These are phyloP conservation scores for Baccha elongata DNA, from an alignment of 2,888 invertebrate species.

Conservation along the genomic window DNA sequence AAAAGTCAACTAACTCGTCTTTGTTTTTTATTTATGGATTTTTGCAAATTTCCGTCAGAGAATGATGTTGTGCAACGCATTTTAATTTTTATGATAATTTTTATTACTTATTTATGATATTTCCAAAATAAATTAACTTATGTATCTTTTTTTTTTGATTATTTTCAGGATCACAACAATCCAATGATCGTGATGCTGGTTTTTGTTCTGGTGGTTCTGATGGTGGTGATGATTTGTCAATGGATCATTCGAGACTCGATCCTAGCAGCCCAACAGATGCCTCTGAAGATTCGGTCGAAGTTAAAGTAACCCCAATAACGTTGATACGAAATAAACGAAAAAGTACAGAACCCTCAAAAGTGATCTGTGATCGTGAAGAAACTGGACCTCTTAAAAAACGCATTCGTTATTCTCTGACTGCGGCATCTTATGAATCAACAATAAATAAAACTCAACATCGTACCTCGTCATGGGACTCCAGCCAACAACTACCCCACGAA, in stretches of 20 bases:
- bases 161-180: slow-evolving; percentile 80
- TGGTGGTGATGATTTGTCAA: slow-evolving; percentile 86
- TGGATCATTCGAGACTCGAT: slow-evolving; percentile 81
- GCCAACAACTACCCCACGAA: slow-evolving; percentile 80
- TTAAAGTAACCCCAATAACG: slow-evolving; percentile 85
- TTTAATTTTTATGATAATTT: slow-evolving; percentile 2
- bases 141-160: slow-evolving; percentile 55
- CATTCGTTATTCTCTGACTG: slow-evolving; percentile 84
- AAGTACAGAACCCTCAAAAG: slow-evolving; percentile 86
- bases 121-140: slow-evolving; percentile 14
- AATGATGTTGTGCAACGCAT: slow-evolving; percentile 55
- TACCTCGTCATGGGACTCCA: slow-evolving; percentile 87
- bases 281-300: slow-evolving; percentile 87
- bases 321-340: slow-evolving; percentile 86
- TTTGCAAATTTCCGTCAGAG: slow-evolving; percentile 40
- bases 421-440: slow-evolving; percentile 75
- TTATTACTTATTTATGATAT: neutral
- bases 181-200: slow-evolving; percentile 85
- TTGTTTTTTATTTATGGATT: slow-evolving; percentile 26
- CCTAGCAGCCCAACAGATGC: slow-evolving; percentile 86
- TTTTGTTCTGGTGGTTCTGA: slow-evolving; percentile 87
- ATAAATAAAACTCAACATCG: slow-evolving; percentile 82
- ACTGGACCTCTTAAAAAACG: slow-evolving; percentile 88
- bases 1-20: slow-evolving; percentile 51
- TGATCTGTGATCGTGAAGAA: slow-evolving; percentile 80